Conservation (phyloP, 2,888 invertebrate species). For the Prosopocoilus inquinatus region DNA sequence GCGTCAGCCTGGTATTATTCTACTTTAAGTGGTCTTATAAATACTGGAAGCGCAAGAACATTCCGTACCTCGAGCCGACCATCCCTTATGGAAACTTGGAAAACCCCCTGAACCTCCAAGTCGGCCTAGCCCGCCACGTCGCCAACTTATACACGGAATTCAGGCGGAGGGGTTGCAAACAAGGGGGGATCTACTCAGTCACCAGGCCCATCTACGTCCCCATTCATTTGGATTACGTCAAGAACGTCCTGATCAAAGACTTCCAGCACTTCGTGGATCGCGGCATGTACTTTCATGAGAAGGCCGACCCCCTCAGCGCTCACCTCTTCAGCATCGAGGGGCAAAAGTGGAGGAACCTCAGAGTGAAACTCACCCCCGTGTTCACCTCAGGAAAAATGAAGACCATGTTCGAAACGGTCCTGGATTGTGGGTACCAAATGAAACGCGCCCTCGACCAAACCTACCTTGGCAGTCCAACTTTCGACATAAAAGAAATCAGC, state of each 20-base stretch:
- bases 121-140: background rate
- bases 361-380: conserved; percentile 11
- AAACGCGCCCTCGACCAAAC: background rate
- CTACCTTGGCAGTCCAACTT: background rate
- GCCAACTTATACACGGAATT: conserved; percentile 12
- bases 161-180: background rate
- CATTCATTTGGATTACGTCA: conserved; percentile 19
- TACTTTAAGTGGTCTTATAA: conserved; percentile 17
- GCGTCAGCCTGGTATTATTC: background rate
- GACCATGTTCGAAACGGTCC: conserved; percentile 13
- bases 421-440: conserved; percentile 11
- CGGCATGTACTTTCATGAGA: conserved; percentile 39
- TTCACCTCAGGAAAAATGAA: conserved; percentile 18
- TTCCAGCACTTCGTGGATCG: conserved; percentile 61
- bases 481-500: conserved; percentile 11
- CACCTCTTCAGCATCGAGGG: conserved; percentile 14
- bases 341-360: conserved; percentile 11
- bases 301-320: conserved; percentile 10
- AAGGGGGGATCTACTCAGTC: conserved; percentile 8
- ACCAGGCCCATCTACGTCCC: conserved; percentile 25
- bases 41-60: conserved; percentile 13
- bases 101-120: background rate
- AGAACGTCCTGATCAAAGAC: conserved; percentile 56
- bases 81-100: conserved; percentile 14
- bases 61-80: conserved; percentile 7